phyloP scores from a whole-genome alignment of 1,140 invertebrate species.

The Saccostrea glomerata region DNA sequence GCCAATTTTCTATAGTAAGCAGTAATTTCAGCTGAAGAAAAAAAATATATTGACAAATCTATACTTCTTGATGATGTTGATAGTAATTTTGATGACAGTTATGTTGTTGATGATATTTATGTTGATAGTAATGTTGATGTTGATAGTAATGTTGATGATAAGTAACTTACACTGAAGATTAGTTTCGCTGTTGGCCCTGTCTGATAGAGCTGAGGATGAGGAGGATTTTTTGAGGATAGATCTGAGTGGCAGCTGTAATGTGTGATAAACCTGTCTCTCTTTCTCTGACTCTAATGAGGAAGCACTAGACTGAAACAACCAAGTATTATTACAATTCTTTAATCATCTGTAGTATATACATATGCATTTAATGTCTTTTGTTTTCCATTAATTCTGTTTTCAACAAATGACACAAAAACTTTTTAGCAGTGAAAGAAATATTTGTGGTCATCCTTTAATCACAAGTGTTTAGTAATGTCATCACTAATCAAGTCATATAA shows the following conservation, averaged over 20 bases:
- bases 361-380: too few relatives aligned
- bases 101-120: background rate
- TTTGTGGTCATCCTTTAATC: too few relatives aligned
- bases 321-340: background rate
- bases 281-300: conserved; percentile 48
- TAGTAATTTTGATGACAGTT: background rate
- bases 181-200: conserved; percentile 62
- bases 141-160: background rate
- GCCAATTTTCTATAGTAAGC: conserved; percentile 69
- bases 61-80: background rate
- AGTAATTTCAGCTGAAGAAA: conserved; percentile 68
- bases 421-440: too few relatives aligned
- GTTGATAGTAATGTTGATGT: background rate
- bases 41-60: conserved; percentile 27
- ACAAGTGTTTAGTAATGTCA: too few relatives aligned
- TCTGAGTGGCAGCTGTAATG: conserved; percentile 68
- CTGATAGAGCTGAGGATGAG: conserved; percentile 48
- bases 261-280: conserved; percentile 66
- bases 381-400: too few relatives aligned
- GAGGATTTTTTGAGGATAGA: conserved; percentile 73
- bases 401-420: too few relatives aligned
- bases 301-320: conserved; percentile 52
- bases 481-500: too few relatives aligned
- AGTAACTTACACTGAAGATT: conserved; percentile 68
- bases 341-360: background rate